These are phyloP conservation scores for Emydura subglobosa DNA, from an alignment of 2,113 vertebrate genomes.

Conservation along the genomic window DNA sequence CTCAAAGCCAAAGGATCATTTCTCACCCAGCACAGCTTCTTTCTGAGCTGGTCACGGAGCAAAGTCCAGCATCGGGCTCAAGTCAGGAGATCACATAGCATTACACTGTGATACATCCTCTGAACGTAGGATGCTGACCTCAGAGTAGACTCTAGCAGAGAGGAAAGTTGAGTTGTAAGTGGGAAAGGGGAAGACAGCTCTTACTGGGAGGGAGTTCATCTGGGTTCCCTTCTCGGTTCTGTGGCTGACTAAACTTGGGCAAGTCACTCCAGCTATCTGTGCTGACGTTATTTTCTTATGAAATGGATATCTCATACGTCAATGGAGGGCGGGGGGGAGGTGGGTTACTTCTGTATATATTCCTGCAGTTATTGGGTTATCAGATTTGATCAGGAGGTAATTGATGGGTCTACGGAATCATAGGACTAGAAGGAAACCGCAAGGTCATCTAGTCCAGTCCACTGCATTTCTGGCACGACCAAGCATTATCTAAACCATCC, in stretches of 20 bases:
- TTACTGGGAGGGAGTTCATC: neutral
- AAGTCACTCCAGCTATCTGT: neutral
- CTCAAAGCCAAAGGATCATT: neutral
- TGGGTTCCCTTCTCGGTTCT: neutral
- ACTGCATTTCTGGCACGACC: no score
- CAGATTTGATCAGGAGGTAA: neutral
- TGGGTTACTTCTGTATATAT: no score
- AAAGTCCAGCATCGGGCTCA: neutral
- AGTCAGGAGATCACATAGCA: neutral
- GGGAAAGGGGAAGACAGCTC: neutral
- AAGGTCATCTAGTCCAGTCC: no score
- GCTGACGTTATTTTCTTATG: neutral
- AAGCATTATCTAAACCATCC: no score
- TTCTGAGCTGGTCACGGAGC: neutral
- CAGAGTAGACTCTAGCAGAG: neutral
- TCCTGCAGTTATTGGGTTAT: neutral
- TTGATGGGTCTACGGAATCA: neutral
- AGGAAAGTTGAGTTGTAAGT: no score
- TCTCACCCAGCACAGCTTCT: neutral
- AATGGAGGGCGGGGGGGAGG: no score
- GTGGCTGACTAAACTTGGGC: neutral
- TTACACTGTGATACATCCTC: rapidly evolving
- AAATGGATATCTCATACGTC: no score
- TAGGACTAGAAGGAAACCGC: no score
- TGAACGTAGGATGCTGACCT: neutral